Evolutionary conservation across 2,797 vertebrate species (phyloP), one percentile per base, ranked within the genome.

Genomic region (Enteromius viviparus): DNA sequence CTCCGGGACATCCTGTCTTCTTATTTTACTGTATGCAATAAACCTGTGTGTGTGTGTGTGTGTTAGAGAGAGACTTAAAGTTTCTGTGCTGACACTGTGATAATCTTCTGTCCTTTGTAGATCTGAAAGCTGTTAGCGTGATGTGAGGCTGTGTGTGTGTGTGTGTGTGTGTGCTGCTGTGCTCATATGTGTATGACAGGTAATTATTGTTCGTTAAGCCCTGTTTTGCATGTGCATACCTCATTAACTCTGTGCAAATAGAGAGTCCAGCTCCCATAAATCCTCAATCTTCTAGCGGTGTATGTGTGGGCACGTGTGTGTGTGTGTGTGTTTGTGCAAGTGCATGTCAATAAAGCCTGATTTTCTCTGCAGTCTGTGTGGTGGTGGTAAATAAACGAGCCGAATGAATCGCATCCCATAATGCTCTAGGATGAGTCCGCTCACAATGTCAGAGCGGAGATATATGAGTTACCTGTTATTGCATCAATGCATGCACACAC

Each of bases 151-250:
- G 32, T 8, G 1, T 69, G 64, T 51, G 51, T 60, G 71, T 65
- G 70, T 82, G 62, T 83, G 74, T 74, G 71, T 37, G 40, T 62
- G 78, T 47, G 65, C 60, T 53, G 60, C 37, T 60, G 68, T 78
- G 78, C 45, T 68, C 78, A 23, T 51, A 68, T 72, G 82, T 87
- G 81, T 84, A 83, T 87, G 86, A 84, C 87, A 85, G 86, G 85
- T 88, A 85, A 83, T 87, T 87, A 87, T 86, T 83, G 84, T 80
- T 82, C 78, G 82, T 89, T 89, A 89, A 88, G 81, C 85, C 87
- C 87, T 88, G 87, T 86, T 89, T 86, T 91, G 86, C 90, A 89
- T 89, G 86, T 87, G 86, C 85, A 88, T 83, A 89, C 88, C 86
- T 87, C 87, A 89, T 90, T 90, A 89, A 89, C 85, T 88, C 79